Evolutionary conservation across 2,888 invertebrate species (phyloP), one percentile per base, ranked within the genome.

Genomic region (Microctonus hyperodae): DNA sequence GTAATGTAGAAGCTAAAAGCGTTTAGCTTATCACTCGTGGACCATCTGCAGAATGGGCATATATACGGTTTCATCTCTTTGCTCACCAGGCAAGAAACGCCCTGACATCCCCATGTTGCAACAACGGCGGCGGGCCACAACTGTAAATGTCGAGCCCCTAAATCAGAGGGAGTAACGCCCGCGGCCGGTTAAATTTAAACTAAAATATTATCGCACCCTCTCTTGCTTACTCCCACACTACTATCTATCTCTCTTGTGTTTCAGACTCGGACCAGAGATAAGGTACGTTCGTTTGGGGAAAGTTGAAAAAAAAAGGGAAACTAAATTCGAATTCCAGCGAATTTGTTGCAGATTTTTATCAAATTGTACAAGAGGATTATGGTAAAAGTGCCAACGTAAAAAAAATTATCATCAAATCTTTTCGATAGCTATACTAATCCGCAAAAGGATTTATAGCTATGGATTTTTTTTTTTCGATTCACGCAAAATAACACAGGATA

Each of bases 11-110:
- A 74, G 75, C 70, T 72, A 72, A 72, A 75, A 76, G 76, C 81
- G 76, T 83, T 83, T 82, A 82, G 80, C 81, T 83, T 83, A 83
- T 82, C 82, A 68, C 72, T 61, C 66, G 69, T 68, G 69, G 73
- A 74, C 79, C 77, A 82, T 81, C 81, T 79, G 76, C 71, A 78
- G 75, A 75, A 68, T 62, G 75, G 77, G 76, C 81, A 79, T n/a
- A n/a, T n/a, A n/a, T 80, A 78, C 79, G 79, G 75, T 76, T 25
- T 56, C n/a, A n/a, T n/a, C n/a, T n/a, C 59, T 16, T 22, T 48
- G 9, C 51, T 56, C 28, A 16, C 31, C 28, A 28, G 28, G 28
- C 28, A 7, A 5, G 7, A 60, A 53, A 65, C 40, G 44, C 60
- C 33, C 60, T 9, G 16, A 16, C 28, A 44, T 7, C n/a, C 44